Percentiles rank a stretch among this genome's conserved stretches.
Evolutionary conservation across 2,797 vertebrate genomes (phyloP).

Genomic region (Eospalax fontanierii): DNA sequence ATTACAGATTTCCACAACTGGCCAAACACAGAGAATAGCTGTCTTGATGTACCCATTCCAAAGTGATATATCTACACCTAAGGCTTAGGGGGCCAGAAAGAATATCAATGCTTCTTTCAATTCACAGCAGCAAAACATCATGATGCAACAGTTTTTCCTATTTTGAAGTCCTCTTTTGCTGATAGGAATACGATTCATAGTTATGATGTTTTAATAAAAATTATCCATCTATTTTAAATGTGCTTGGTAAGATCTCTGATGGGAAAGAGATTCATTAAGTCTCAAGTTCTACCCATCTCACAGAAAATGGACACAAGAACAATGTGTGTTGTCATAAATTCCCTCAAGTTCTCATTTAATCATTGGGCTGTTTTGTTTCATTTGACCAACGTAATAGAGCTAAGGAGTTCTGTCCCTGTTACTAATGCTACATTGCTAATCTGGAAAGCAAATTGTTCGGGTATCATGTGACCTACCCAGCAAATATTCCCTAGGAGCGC

Average conservation of each 20-base stretch:
- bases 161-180: neutral
- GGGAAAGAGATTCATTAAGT: neutral
- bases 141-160: no score
- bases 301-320: neutral
- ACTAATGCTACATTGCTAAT: neutral
- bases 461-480: neutral
- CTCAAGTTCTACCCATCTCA: neutral
- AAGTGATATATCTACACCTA: no score
- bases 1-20: no score
- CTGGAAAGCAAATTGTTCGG: neutral
- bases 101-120: no score
- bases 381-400: neutral
- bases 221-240: neutral
- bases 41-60: no score
- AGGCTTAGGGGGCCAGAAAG: no score
- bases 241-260: neutral
- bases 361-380: neutral
- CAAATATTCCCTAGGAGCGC: neutral
- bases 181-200: neutral
- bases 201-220: conserved; percentile 7
- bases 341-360: neutral
- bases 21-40: no score
- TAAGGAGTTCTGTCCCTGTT: neutral
- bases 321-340: neutral
- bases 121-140: no score